Evolutionary conservation across 2,797 vertebrate species (phyloP).

Genomic region (Peromyscus nudipes): DNA sequence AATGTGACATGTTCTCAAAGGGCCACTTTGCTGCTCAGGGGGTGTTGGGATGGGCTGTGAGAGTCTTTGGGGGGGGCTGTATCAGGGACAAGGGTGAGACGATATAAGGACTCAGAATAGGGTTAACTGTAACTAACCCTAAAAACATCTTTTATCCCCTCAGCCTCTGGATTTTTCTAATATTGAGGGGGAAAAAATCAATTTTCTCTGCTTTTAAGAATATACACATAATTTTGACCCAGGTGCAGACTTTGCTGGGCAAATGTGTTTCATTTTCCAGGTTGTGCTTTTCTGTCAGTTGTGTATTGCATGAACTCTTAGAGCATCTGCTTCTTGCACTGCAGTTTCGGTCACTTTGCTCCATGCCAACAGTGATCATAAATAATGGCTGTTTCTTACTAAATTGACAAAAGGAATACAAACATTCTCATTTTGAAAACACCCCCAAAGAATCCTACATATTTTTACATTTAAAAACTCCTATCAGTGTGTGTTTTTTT

Average conservation of each 20-base stretch:
- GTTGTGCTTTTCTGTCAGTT: conserved; percentile 36
- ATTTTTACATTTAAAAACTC: neutral
- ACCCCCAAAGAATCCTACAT: neutral
- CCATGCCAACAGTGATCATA: neutral
- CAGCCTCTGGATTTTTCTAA: neutral
- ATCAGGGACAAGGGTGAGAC: neutral
- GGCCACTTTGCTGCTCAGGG: neutral
- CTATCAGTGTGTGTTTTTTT: neutral
- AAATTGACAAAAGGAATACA: neutral
- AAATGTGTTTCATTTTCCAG: neutral
- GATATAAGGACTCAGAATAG: neutral
- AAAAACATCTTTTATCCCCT: neutral
- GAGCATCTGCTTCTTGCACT: neutral
- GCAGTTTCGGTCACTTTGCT: neutral
- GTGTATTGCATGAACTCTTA: neutral
- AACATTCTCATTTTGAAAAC: neutral
- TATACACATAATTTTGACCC: conserved; percentile 5
- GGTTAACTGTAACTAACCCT: neutral
- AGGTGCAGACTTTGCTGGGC: neutral
- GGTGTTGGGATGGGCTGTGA: rapidly evolving
- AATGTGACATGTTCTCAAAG: conserved; percentile 3
- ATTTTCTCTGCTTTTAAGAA: neutral
- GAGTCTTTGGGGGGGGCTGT: neutral
- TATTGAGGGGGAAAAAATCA: neutral
- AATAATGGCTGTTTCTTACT: neutral